Conservation (phyloP, 2,888 invertebrate genomes). For the Apodemia zela region DNA sequence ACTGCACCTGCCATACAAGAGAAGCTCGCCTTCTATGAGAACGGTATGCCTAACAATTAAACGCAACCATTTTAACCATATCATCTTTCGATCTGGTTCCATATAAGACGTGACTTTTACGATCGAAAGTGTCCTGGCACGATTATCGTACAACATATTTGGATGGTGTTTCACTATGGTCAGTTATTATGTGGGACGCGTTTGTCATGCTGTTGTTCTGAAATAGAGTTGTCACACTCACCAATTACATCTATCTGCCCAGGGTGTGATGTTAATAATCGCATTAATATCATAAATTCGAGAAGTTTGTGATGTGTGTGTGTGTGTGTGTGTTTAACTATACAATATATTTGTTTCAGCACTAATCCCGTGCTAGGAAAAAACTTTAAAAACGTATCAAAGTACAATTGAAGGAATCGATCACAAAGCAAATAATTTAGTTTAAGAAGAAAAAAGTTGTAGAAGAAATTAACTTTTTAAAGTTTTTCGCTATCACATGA, state of each 20-base stretch:
- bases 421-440: too few relatives aligned
- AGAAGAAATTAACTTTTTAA: too few relatives aligned
- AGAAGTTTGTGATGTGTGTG: background rate
- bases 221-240: background rate
- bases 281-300: background rate
- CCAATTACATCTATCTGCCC: background rate
- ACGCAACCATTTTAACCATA: slow-evolving; percentile 29
- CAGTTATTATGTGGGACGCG: slow-evolving; percentile 65
- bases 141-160: slow-evolving; percentile 41
- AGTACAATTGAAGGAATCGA: too few relatives aligned
- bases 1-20: slow-evolving; percentile 71
- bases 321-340: too few relatives aligned
- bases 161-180: slow-evolving; percentile 60
- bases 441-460: too few relatives aligned
- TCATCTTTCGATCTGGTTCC: slow-evolving; percentile 36
- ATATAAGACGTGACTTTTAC: slow-evolving; percentile 45
- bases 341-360: too few relatives aligned
- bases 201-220: slow-evolving; percentile 33
- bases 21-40: slow-evolving; percentile 76
- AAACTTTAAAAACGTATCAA: too few relatives aligned
- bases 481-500: too few relatives aligned
- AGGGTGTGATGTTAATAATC: background rate
- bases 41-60: slow-evolving; percentile 57
- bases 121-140: slow-evolving; percentile 59
- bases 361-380: too few relatives aligned